Evolutionary conservation across 2,113 vertebrate species (phyloP), one percentile per base, ranked within the genome.

Genomic region (Nannospalax galili): DNA sequence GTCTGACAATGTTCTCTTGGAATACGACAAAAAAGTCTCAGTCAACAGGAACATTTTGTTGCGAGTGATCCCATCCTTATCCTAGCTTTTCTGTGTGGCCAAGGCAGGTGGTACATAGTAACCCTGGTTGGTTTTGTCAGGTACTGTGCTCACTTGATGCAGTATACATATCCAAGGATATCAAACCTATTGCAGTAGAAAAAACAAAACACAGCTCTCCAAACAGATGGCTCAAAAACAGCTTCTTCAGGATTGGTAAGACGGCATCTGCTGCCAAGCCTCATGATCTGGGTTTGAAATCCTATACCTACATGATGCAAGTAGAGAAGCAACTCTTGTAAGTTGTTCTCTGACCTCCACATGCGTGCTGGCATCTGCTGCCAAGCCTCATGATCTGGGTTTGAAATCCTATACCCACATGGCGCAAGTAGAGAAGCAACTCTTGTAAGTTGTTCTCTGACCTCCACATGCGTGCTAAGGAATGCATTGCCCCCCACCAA

Each of bases 331-430:
- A 20, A 3, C 35, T 58, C 20, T 48, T 58, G n/a, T 37, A 26
- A 37, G 5, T 11, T 37, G 52, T 80, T 14, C 35, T 22, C 28
- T 65, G 80, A 32, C 10, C 9, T 84, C 65, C 40, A 32, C 19
- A 65, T 5, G 15, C 17, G 28, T 84, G 40, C 28, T 37, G 56
- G 12, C n/a, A 80, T 8, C 6, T 12, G 26, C 11, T 84, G 78
- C 77, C 87, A 40, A 73, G 52, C 62, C 94, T 95, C 95, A 95
- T 91, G 87, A n/a, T n/a, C n/a, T n/a, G n/a, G n/a, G n/a, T n/a
- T n/a, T n/a, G n/a, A n/a, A n/a, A n/a, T n/a, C n/a, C n/a, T n/a
- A n/a, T n/a, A n/a, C n/a, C n/a, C n/a, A n/a, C n/a, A n/a, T n/a
- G n/a, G n/a, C n/a, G n/a, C n/a, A n/a, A n/a, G n/a, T n/a, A n/a